phyloP scores from a whole-genome alignment of 2,113 vertebrate species.

The Cyanocitta stelleri region DNA sequence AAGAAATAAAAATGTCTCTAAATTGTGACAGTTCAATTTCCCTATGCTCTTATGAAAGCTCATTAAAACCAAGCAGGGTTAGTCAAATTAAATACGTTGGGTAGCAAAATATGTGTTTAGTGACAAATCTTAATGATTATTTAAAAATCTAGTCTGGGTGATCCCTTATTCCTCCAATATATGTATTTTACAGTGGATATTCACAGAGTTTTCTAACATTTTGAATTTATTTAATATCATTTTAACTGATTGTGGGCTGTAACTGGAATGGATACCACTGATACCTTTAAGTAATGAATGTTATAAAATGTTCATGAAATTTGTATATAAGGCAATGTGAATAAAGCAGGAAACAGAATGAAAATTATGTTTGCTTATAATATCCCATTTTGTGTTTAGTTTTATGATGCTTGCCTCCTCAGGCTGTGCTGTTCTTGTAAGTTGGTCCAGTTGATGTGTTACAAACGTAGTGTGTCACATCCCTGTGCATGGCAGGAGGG shows the following conservation, averaged over 20 bases:
- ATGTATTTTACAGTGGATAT: not conserved
- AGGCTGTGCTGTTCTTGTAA: not conserved
- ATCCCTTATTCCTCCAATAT: not conserved
- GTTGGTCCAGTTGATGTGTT: not conserved
- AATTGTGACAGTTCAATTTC: conserved; percentile 40
- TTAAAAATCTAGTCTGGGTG: not conserved
- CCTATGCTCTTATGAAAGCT: not conserved
- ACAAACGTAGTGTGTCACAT: not conserved
- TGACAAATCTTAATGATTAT: not conserved
- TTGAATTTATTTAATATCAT: not conserved
- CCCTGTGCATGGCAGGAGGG: not conserved
- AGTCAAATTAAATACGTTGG: not conserved
- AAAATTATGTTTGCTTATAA: not conserved
- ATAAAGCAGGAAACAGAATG: not conserved
- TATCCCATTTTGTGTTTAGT: not conserved
- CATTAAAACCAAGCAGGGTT: conserved; percentile 9
- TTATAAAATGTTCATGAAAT: not conserved
- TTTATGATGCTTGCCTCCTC: not conserved
- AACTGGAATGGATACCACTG: not conserved
- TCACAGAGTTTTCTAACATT: not conserved
- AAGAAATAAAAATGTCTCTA: conserved; percentile 40
- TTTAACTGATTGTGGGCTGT: not conserved
- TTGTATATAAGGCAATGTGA: not conserved
- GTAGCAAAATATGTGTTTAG: not conserved
- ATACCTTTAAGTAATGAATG: not conserved